phyloP scores from a whole-genome alignment of 2,113 vertebrate species.

The Nothocercus nigrocapillus region DNA sequence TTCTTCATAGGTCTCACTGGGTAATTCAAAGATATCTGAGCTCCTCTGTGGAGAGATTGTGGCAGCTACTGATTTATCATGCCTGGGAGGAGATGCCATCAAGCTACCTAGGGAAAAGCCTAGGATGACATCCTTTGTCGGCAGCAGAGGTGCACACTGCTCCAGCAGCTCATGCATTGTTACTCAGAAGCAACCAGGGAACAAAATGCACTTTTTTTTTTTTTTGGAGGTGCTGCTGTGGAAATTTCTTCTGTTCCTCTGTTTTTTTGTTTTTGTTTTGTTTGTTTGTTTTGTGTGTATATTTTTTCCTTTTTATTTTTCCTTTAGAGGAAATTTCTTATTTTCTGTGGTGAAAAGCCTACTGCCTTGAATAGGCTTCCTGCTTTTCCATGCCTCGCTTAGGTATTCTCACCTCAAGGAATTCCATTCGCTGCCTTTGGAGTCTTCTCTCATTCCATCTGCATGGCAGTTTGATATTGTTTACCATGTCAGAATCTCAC shows the following conservation, averaged over 20 bases:
- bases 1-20: slow-evolving; percentile 3
- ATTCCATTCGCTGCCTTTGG: neutral
- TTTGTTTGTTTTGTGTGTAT: neutral
- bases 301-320: neutral
- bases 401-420: neutral
- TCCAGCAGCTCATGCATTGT: neutral
- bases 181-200: neutral
- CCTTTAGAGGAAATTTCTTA: neutral
- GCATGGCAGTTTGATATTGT: neutral
- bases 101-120: neutral
- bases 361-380: neutral
- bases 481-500: slow-evolving; percentile 12
- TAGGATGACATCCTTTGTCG: neutral
- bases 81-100: slow-evolving; percentile 31
- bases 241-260: neutral
- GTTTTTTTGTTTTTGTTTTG: neutral
- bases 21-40: neutral
- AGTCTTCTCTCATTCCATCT: neutral
- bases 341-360: neutral
- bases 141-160: neutral
- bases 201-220: neutral
- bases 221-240: neutral
- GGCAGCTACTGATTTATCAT: neutral
- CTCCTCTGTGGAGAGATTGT: neutral
- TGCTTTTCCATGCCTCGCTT: neutral